These are phyloP conservation scores for Spinibarbus caldwelli DNA, from an alignment of 2,797 vertebrate genomes.

Conservation along the genomic window DNA sequence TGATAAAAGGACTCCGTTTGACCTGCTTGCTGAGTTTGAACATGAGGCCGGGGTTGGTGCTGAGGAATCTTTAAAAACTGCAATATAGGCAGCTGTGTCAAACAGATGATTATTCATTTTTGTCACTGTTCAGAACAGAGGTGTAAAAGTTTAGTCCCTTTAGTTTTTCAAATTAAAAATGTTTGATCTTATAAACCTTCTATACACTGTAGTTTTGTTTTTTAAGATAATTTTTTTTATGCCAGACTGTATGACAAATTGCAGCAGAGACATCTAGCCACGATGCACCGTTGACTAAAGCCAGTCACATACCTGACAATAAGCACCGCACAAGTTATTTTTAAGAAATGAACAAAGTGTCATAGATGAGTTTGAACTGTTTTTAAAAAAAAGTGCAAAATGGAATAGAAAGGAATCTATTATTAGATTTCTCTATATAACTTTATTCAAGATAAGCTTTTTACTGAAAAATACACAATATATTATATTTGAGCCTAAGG, in stretches of 20 bases:
- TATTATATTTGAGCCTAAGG: background rate
- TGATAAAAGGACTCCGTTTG: conserved; percentile 83
- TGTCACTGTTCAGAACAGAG: background rate
- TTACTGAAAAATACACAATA: background rate
- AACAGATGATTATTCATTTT: background rate
- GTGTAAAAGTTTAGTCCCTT: background rate
- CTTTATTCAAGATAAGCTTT: background rate
- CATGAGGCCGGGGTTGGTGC: conserved; percentile 93
- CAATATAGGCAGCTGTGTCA: no score
- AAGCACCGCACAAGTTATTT: background rate
- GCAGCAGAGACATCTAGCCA: background rate
- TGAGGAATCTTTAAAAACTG: background rate
- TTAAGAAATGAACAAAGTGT: background rate
- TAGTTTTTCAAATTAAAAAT: background rate
- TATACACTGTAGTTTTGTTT: no score
- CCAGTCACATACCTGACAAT: background rate
- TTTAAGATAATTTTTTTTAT: background rate
- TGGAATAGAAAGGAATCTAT: background rate
- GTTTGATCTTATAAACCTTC: background rate
- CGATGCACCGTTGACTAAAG: no score
- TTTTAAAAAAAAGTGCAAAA: background rate
- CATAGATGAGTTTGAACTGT: background rate
- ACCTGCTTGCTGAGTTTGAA: conserved; percentile 89
- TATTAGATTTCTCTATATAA: background rate
- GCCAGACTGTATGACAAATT: background rate